Conservation (phyloP, 2,113 vertebrate genomes). For the Corydoras sp. region DNA sequence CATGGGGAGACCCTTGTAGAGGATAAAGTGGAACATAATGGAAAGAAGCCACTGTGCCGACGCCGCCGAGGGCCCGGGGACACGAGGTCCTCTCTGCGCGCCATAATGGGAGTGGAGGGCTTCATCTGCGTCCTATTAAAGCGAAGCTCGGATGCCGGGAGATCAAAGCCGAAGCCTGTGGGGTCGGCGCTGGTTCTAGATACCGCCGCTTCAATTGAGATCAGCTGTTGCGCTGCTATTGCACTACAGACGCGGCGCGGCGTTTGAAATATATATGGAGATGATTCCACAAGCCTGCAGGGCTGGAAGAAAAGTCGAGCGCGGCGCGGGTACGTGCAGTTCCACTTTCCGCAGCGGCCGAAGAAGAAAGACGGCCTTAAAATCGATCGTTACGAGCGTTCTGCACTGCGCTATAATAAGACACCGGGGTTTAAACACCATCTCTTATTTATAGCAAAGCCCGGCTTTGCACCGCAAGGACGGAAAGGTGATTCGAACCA, state of each 20-base stretch:
- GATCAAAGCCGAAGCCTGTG: constrained; percentile 35
- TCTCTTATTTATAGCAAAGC: background rate
- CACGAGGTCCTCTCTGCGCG: constrained; percentile 11
- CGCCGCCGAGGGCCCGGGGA: constrained; percentile 3
- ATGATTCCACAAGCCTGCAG: constrained; percentile 34
- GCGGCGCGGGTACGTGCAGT: constrained; percentile 16
- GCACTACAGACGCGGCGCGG: constrained; percentile 27
- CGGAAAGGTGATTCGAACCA: constrained; percentile 9
- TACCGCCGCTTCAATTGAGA: constrained; percentile 19
- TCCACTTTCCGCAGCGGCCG: constrained; percentile 1
- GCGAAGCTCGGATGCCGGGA: constrained; percentile 27
- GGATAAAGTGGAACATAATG: too few relatives aligned
- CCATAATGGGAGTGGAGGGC: constrained; percentile 27
- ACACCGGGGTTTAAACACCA: constrained; percentile 1
- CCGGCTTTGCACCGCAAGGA: background rate
- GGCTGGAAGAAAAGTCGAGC: constrained; percentile 17
- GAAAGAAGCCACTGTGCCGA: background rate
- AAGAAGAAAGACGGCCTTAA: constrained; percentile 12
- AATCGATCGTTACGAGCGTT: constrained; percentile 21
- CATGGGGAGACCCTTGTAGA: too few relatives aligned
- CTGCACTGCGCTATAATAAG: constrained; percentile 6
- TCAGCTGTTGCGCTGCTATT: constrained; percentile 44
- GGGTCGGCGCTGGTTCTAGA: constrained; percentile 8
- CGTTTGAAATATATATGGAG: constrained; percentile 40
- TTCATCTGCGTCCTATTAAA: constrained; percentile 44